These are phyloP conservation scores for Lasioglossum calceatum DNA, from an alignment of 2,888 invertebrate species.

Conservation along the genomic window DNA sequence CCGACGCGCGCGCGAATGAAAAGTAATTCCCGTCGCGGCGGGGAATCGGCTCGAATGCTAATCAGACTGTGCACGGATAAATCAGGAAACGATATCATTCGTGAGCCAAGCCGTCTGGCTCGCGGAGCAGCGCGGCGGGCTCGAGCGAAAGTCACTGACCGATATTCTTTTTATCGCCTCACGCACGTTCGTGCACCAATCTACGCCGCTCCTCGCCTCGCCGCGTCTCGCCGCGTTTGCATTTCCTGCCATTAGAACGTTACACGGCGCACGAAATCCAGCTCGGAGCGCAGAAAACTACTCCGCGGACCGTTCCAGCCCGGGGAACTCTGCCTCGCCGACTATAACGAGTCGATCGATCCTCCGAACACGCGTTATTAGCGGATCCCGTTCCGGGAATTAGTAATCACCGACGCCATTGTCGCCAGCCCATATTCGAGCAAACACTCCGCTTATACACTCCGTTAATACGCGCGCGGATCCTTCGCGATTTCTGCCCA, in stretches of 20 bases:
- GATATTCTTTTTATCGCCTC: constrained; percentile 64
- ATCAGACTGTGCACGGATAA: constrained; percentile 49
- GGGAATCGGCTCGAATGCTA: constrained; percentile 38
- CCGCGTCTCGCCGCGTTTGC: constrained; percentile 23
- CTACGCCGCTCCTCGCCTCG: neutral
- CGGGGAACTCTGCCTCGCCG: neutral
- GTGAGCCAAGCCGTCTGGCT: constrained; percentile 4
- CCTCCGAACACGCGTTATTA: constrained; percentile 8
- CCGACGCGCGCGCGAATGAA: neutral
- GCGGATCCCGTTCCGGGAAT: neutral
- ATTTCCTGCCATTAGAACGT: constrained; percentile 39
- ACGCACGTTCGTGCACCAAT: constrained; percentile 21
- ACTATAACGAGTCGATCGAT: constrained; percentile 14
- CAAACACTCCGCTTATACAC: neutral
- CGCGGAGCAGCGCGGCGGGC: constrained; percentile 18
- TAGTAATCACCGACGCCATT: constrained; percentile 4
- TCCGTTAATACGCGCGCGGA: neutral
- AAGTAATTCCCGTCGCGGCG: constrained; percentile 6
- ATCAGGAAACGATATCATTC: constrained; percentile 32
- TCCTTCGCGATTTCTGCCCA: neutral
- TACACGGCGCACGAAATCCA: constrained; percentile 45
- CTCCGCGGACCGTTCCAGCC: constrained; percentile 10
- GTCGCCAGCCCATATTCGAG: constrained; percentile 23
- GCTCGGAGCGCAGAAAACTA: constrained; percentile 27
- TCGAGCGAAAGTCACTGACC: constrained; percentile 71